Evolutionary conservation across 2,113 vertebrate genomes (phyloP).

Genomic region (Sinocyclocheilus anophthalmus): DNA sequence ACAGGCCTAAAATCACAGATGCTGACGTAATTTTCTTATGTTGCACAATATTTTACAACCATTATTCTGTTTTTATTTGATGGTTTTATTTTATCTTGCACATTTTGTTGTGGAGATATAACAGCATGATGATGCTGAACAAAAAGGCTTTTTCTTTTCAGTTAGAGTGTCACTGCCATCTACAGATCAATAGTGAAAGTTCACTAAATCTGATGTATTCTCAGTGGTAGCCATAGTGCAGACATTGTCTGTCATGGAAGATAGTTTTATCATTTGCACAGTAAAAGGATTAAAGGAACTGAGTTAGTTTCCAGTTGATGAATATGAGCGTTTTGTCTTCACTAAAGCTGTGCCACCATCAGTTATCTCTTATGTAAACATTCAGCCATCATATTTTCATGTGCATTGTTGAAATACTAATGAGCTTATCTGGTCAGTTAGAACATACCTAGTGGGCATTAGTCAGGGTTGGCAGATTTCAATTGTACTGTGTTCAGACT

Average conservation of each 20-base stretch:
- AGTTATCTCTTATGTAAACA: conserved; percentile 32
- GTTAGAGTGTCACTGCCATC: conserved; percentile 79
- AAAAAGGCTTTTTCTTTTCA: conserved; percentile 55
- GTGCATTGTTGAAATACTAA: conserved; percentile 11
- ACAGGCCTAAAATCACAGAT: conserved; percentile 15
- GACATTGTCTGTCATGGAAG: neutral
- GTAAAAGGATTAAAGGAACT: conserved; percentile 10
- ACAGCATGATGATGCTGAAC: conserved; percentile 23
- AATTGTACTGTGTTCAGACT: neutral
- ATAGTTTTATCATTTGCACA: conserved; percentile 2
- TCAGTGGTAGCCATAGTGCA: neutral
- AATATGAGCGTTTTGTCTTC: neutral
- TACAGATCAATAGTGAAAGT: conserved; percentile 75
- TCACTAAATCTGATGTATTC: conserved; percentile 52
- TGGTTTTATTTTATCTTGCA: neutral
- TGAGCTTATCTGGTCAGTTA: neutral
- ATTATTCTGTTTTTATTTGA: neutral
- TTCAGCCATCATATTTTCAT: neutral
- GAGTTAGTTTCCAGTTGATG: neutral
- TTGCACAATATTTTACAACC: neutral
- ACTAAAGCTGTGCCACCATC: conserved; percentile 14
- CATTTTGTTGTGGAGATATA: neutral
- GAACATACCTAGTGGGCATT: neutral
- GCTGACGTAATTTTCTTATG: neutral
- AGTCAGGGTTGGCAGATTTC: neutral